phyloP scores from a whole-genome alignment of 2,888 invertebrate species.

The Disparrhopalites patrizii region DNA sequence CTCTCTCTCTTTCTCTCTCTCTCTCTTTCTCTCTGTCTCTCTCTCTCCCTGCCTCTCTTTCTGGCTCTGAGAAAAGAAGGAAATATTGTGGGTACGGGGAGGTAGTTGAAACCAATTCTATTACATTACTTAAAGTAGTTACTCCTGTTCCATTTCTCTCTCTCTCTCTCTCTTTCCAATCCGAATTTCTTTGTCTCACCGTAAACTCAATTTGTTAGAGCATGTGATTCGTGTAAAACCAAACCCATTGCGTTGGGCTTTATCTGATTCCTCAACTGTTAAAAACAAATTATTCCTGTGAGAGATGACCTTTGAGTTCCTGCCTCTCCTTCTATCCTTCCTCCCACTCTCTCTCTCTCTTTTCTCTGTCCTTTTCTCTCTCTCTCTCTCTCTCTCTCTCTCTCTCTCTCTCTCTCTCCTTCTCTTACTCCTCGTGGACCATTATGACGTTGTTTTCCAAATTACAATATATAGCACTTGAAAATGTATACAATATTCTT shows the following conservation, averaged over 20 bases:
- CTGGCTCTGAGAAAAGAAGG: too few relatives aligned
- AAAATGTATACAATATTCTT: constrained; percentile 11
- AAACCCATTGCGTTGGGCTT: constrained; percentile 31
- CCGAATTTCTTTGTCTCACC: constrained; percentile 25
- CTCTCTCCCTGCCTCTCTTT: background rate
- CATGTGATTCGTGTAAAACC: constrained; percentile 30
- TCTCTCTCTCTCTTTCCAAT: constrained; percentile 12
- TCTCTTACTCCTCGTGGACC: background rate
- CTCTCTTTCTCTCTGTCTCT: background rate
- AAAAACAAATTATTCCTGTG: constrained; percentile 37
- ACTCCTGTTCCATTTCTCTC: constrained; percentile 9
- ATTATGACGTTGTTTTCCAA: background rate
- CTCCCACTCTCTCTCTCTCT: background rate
- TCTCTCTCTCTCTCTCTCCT: too few relatives aligned
- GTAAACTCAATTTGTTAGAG: constrained; percentile 33
- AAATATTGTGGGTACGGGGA: background rate
- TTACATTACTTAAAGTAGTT: background rate
- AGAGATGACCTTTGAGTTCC: constrained; percentile 35
- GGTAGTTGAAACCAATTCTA: background rate
- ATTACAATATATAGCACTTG: background rate
- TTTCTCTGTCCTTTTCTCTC: background rate
- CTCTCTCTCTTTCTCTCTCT: background rate
- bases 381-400: background rate
- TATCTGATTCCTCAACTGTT: constrained; percentile 38
- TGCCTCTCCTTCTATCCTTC: constrained; percentile 10